Evolutionary conservation across 2,888 invertebrate genomes (phyloP), one percentile per base, ranked within the genome.

Genomic region (Protodeltote pygarga): DNA sequence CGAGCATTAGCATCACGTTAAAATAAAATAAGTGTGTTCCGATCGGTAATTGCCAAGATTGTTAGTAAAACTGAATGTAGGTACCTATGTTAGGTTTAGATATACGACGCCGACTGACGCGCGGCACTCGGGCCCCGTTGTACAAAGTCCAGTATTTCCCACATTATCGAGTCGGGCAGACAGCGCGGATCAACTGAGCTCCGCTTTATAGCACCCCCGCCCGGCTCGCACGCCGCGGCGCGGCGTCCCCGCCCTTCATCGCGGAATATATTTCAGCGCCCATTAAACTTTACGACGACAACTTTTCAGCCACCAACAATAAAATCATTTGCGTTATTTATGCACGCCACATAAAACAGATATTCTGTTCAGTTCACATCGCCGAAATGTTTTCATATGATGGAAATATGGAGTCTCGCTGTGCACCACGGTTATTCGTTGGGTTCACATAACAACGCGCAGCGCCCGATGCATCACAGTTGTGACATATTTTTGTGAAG

Each of bases 261-360:
- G 54, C 61, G 58, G 71, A 76, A 77, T 79, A 76, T 75, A 79
- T 80, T 80, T 76, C 76, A 72, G 69, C 73, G 70, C 52, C 74
- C 77, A 78, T 83, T 79, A 79, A 80, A 82, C 75, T 83, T 83
- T 80, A 84, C 66, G 79, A 70, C 78, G 61, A 77, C 75, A 77
- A 84, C 82, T 83, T 82, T 82, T 79, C 79, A 81, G 79, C 68
- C 73, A 71, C 67, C 61, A 66, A 69, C 76, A 73, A 71, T 83
- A 75, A 77, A 81, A 78, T 81, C 71, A 81, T 81, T 79, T 67
- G 63, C 69, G 62, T 74, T 74, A 71, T 76, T 73, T 71, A 75
- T 65, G 41, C 49, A 28, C 55, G 48, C 51, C 38, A 47, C 57
- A 54, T 61, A 41, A 57, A 50, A 41, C 44, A 14, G 49, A 34